A percentile compares a stretch with the other conserved stretches of the same genome.
Conservation (phyloP, 1,140 invertebrate species). For the Lineus longissimus region DNA sequence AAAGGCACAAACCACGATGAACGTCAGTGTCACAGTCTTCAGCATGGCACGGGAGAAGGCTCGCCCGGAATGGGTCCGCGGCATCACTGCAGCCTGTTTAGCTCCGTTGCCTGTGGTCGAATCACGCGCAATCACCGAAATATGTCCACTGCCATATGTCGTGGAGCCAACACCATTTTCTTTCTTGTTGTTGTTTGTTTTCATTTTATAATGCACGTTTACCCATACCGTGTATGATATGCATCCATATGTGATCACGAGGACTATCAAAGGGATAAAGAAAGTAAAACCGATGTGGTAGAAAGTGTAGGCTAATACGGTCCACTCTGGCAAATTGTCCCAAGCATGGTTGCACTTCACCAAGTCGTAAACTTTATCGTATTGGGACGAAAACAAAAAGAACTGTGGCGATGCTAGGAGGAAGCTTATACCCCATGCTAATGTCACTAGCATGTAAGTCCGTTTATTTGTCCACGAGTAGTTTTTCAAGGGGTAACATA, state of each 20-base stretch:
- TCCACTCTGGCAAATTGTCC: neutral
- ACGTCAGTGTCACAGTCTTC: conserved; percentile 53
- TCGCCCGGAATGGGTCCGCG: conserved; percentile 28
- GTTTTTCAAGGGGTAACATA: conserved; percentile 15
- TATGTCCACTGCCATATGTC: neutral
- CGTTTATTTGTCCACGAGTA: neutral
- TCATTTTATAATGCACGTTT: neutral
- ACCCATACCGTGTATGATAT: neutral
- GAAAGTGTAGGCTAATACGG: neutral
- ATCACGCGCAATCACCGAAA: neutral
- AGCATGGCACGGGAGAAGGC: conserved; percentile 48
- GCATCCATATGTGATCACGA: neutral
- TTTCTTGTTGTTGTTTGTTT: neutral
- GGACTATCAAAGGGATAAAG: neutral
- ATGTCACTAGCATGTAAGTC: neutral
- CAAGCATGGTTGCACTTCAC: neutral
- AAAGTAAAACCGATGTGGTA: neutral
- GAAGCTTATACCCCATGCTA: neutral
- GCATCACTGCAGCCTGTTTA: neutral
- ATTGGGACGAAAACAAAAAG: neutral
- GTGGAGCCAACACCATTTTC: too few relatives aligned
- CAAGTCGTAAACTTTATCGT: neutral
- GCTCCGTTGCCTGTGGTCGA: neutral
- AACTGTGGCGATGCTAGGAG: neutral
- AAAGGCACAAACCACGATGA: conserved; percentile 59